Conservation (phyloP, 2,113 vertebrate species). For the Acrocephalus kingi region DNA sequence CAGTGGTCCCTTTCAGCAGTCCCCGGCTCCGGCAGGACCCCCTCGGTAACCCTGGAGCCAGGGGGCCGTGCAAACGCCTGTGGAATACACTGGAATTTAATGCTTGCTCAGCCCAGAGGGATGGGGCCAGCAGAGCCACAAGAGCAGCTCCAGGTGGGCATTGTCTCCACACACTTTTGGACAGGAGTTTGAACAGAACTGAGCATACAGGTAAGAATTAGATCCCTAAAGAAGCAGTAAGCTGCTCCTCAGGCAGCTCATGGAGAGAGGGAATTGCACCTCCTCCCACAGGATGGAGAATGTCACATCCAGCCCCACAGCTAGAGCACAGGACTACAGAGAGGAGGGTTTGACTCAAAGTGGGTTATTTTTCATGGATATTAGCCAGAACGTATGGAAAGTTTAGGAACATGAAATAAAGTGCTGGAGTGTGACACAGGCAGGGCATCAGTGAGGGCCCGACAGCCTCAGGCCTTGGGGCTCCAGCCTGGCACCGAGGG, state of each 20-base stretch:
- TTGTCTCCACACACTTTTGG: neutral
- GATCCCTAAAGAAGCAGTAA: rapidly evolving
- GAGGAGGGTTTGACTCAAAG: neutral
- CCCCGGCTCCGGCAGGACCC: neutral
- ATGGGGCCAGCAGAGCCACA: neutral
- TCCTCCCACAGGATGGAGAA: neutral
- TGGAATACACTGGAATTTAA: neutral
- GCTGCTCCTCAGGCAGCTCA: neutral
- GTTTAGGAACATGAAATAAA: slow-evolving; percentile 52
- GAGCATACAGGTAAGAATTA: neutral
- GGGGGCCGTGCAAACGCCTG: neutral
- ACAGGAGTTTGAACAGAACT: neutral
- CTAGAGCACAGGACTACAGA: neutral
- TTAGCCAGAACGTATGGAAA: slow-evolving; percentile 47
- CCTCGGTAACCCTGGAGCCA: neutral
- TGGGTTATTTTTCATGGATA: slow-evolving; percentile 50
- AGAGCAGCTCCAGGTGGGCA: neutral
- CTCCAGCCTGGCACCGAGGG: neutral
- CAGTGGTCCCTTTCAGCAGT: neutral
- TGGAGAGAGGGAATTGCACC: neutral
- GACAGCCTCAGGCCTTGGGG: neutral
- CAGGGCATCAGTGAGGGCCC: neutral
- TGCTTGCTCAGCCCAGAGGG: neutral
- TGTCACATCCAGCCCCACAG: neutral
- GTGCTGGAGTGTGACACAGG: slow-evolving; percentile 40